These are phyloP conservation scores for Planococcus citri DNA, from an alignment of 1,140 invertebrate species.

Conservation along the genomic window DNA sequence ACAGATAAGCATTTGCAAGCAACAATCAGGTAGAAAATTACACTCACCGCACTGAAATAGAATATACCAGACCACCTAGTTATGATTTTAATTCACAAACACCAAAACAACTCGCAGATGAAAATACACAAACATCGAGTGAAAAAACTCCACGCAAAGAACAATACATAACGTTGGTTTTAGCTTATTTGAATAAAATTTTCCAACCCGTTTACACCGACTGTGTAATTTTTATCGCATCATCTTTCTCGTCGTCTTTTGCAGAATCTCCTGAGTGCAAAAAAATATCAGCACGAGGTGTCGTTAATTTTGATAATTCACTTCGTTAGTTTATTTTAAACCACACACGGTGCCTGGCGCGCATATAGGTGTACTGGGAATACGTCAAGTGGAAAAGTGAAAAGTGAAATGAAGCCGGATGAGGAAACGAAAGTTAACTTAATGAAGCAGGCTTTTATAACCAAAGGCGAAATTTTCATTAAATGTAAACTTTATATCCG, in stretches of 20 bases:
- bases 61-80: too few species aligned
- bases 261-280: too few species aligned
- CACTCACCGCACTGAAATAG: too few species aligned
- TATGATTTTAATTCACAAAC: too few species aligned
- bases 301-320: too few species aligned
- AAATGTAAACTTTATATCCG: neutral
- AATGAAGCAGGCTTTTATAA: neutral
- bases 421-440: neutral
- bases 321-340: neutral
- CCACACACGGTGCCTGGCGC: neutral
- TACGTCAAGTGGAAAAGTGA: neutral
- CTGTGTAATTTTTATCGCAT: neutral
- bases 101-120: too few species aligned
- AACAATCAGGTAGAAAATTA: too few species aligned
- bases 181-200: neutral
- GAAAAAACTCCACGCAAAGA: too few species aligned
- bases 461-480: neutral
- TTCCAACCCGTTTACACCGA: neutral
- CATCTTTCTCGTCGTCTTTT: neutral
- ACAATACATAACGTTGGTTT: too few species aligned
- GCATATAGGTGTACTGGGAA: neutral
- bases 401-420: neutral
- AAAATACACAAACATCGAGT: too few species aligned
- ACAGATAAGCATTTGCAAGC: too few species aligned
- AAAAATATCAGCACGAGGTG: too few species aligned